Percentiles rank a stretch among this genome's conserved stretches.
Conservation (phyloP, 2,797 vertebrate species). For the Xenentodon cancila region DNA sequence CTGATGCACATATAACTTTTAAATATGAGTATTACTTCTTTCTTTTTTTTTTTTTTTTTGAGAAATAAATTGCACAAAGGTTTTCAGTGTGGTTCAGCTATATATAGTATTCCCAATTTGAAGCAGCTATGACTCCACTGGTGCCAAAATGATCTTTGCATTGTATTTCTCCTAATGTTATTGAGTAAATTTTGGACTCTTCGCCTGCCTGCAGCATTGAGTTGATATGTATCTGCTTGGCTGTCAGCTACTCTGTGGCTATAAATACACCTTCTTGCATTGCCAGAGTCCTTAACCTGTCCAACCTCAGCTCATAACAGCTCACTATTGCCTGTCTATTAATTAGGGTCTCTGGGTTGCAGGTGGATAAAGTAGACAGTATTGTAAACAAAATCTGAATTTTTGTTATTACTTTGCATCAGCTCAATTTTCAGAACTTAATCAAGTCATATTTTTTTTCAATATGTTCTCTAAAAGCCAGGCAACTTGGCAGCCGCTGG, state of each 20-base stretch:
- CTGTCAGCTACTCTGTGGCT: constrained; percentile 63
- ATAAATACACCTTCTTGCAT: constrained; percentile 64
- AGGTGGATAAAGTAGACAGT: constrained; percentile 35
- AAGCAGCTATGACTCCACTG: constrained; percentile 41
- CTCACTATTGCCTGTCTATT: constrained; percentile 44
- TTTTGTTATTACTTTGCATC: constrained; percentile 59
- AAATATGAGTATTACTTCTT: constrained; percentile 47
- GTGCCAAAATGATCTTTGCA: constrained; percentile 57
- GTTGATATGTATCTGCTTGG: constrained; percentile 52
- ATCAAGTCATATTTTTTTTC: constrained; percentile 40
- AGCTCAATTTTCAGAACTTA: constrained; percentile 54
- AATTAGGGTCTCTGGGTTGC: constrained; percentile 41
- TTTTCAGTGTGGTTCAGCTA: constrained; percentile 27
- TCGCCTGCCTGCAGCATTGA: constrained; percentile 47
- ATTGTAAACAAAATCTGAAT: constrained; percentile 51
- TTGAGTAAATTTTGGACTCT: constrained; percentile 51
- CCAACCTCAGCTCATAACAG: constrained; percentile 40
- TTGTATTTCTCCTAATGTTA: constrained; percentile 36
- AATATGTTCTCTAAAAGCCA: constrained; percentile 58
- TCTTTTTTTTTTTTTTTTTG: constrained; percentile 19
- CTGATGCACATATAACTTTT: constrained; percentile 54
- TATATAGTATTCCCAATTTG: constrained; percentile 48
- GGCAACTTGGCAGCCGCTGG: constrained; percentile 49
- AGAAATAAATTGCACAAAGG: constrained; percentile 43
- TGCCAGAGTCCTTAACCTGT: constrained; percentile 54